phyloP scores from a whole-genome alignment of 2,113 vertebrate species.

The Casuarius casuarius region DNA sequence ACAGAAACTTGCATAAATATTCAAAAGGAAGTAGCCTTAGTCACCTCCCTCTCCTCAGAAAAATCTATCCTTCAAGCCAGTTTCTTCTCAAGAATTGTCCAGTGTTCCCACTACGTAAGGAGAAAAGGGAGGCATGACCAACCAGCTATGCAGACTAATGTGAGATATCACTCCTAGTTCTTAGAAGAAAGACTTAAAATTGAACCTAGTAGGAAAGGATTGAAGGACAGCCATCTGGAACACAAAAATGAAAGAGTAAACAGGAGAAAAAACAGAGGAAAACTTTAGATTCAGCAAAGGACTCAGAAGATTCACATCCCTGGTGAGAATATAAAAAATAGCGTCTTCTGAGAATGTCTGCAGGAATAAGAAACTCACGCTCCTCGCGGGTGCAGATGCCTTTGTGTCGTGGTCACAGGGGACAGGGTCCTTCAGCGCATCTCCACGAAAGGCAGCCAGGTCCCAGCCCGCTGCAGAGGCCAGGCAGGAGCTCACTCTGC shows the following conservation, averaged over 20 bases:
- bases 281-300: not conserved
- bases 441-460: accelerated
- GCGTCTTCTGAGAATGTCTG: too few relatives aligned
- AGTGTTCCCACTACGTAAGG: not conserved
- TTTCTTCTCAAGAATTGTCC: not conserved
- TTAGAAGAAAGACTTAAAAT: not conserved
- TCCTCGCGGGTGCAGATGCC: not conserved
- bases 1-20: not conserved
- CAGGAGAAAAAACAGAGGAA: not conserved
- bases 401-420: not conserved
- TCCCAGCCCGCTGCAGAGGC: not conserved
- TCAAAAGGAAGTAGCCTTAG: not conserved
- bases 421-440: not conserved
- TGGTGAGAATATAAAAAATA: not conserved
- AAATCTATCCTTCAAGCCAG: not conserved
- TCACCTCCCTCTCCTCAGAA: not conserved
- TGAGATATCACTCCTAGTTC: not conserved
- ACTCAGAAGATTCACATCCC: not conserved
- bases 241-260: not conserved
- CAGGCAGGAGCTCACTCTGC: not conserved
- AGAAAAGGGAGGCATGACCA: not conserved
- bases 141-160: not conserved
- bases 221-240: not conserved
- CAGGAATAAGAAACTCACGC: not conserved
- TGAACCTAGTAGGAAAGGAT: not conserved